A percentile compares a stretch with the other conserved stretches of the same genome.
phyloP scores from a whole-genome alignment of 2,113 vertebrate species.

The Cariama cristata region DNA sequence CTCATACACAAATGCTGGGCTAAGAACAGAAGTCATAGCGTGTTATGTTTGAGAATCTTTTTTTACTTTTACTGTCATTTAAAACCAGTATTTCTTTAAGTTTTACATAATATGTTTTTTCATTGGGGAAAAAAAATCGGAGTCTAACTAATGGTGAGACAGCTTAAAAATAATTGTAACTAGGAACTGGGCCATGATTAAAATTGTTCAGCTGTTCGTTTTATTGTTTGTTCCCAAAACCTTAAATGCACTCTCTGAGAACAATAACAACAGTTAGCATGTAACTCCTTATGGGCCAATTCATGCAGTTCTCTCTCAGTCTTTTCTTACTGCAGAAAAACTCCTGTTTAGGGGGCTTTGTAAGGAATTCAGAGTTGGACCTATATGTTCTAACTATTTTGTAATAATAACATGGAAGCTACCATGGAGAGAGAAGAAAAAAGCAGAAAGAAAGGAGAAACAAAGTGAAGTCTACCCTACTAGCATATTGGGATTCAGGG shows the following conservation, averaged over 20 bases:
- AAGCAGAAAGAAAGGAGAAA: neutral
- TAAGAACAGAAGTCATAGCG: neutral
- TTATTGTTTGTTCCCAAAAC: conserved; percentile 78
- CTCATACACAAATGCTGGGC: conserved; percentile 7
- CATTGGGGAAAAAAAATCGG: neutral
- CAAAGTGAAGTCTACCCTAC: neutral
- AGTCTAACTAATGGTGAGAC: conserved; percentile 69
- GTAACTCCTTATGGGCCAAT: conserved; percentile 66
- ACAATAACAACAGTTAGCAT: conserved; percentile 75
- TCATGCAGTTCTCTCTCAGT: conserved; percentile 43
- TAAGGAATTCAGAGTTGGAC: conserved; percentile 18
- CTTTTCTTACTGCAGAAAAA: conserved; percentile 50
- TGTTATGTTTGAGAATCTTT: neutral
- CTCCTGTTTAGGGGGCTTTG: conserved; percentile 11
- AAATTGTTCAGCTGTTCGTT: conserved; percentile 74
- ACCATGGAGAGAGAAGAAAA: neutral
- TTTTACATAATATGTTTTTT: conserved; percentile 60
- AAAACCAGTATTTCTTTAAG: conserved; percentile 1
- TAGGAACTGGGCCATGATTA: conserved; percentile 75
- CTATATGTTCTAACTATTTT: conserved; percentile 11
- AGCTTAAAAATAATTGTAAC: conserved; percentile 77
- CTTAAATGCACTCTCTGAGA: conserved; percentile 78
- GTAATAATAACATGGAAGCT: neutral
- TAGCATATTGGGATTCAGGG: neutral
- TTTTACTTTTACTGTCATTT: neutral